Evolutionary conservation across 2,113 vertebrate genomes (phyloP), one percentile per base, ranked within the genome.

Genomic region (Pangasianodon hypophthalmus): DNA sequence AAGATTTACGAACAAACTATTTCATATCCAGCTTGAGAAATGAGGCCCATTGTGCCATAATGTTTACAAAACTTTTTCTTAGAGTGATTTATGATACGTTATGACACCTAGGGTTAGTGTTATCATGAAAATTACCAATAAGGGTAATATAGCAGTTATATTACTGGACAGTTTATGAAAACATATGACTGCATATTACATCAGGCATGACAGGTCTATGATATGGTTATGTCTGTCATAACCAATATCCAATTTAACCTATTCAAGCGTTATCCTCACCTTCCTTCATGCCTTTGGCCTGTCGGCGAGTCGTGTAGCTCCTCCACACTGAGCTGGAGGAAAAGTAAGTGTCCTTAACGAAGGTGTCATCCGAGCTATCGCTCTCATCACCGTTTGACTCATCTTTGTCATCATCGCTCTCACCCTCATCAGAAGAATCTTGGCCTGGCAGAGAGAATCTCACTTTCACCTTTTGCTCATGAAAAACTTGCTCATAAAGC

Each of bases 341-440:
- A 94, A 95, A 97, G 94, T 95, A 97, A 56, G 97, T 97, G 0
- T 99, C 97, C 92, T 98, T 98, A 86, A 97, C 97, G 93, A 99
- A 99, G 16, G 99, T 99, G 92, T 99, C 98, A 0, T 99, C 98
- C 0, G 98, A 99, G 91, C 98, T 98, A 94, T 99, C 98, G 0
- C 98, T 98, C 3, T 98, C 97, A 44, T 98, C 98, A 5, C 97
- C 97, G 0, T 97, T 97, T 0, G 98, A 98, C n/a, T 99, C 98
- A 0, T 97, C 97, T 0, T 97, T 97, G 37, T 97, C 97, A 0
- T 97, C 97, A 0, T 97, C 97, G 44, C 93, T 95, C 44, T 95
- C 92, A 0, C 87, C 91, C 4, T 91, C 94, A 6, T 88, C 92
- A 0, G 96, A 95, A 3, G 96, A 95, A 79, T 94, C 95, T 60